Evolutionary conservation across 35 echinoderm and acorn worm genomes (phyloP).

Genomic region (Apostichopus californicus): DNA sequence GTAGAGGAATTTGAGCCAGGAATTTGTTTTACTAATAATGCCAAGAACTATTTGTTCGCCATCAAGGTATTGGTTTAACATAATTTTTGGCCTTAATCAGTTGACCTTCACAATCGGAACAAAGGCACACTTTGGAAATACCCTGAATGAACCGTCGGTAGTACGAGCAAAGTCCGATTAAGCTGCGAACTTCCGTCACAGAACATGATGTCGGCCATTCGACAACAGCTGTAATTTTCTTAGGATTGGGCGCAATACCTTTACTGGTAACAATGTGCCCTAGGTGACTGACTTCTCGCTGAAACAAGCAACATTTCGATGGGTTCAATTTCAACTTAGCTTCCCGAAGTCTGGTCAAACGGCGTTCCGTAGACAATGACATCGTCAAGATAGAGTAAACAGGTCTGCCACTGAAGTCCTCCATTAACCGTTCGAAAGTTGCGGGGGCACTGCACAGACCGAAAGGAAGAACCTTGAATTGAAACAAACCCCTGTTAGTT

Average conservation of each 20-base stretch:
- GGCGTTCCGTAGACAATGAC: neutral
- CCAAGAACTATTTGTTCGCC: too few species aligned
- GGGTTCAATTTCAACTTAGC: neutral
- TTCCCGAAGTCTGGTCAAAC: neutral
- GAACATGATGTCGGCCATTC: constrained; percentile 18
- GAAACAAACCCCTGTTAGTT: too few species aligned
- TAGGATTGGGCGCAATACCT: neutral
- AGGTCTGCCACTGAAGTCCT: neutral
- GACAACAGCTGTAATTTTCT: neutral
- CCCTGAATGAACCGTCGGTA: constrained; percentile 45
- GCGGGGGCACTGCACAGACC: neutral
- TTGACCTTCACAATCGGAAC: neutral
- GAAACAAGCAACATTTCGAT: neutral
- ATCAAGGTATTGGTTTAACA: too few species aligned
- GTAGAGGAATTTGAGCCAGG: too few species aligned
- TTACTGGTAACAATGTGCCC: neutral
- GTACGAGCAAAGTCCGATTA: constrained; percentile 40
- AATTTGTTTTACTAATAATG: too few species aligned
- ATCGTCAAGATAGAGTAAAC: neutral
- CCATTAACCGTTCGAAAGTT: neutral
- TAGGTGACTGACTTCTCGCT: neutral
- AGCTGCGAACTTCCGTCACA: constrained; percentile 28
- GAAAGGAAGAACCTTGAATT: neutral
- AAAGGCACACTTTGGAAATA: neutral
- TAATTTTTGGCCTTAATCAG: too few species aligned